Evolutionary conservation across 2,797 vertebrate genomes (phyloP), one percentile per base, ranked within the genome.

Genomic region (Gymnothorax javanicus): DNA sequence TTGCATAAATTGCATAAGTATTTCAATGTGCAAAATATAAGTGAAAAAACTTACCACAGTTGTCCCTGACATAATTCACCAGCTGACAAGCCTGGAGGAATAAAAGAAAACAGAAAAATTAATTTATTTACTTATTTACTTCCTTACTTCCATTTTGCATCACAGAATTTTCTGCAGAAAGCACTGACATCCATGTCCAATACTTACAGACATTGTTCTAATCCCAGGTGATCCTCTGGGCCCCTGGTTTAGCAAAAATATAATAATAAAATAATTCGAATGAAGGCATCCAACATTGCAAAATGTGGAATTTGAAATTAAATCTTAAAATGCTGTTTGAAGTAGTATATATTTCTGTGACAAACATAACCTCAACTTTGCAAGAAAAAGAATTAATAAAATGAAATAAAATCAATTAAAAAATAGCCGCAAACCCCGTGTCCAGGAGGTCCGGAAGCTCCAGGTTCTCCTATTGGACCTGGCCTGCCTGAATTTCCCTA

Each of bases 51-150:
- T 97, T 93, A 98, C 96, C 94, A 90, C 97, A 98, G 92, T 97
- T 98, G 88, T 96, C 93, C 90, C 93, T 89, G 77, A 96, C 92
- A 89, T 96, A 96, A 87, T 92, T 93, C 87, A 98, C 92, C 92
- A 98, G 94, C 90, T 97, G 92, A 93, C 98, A 98, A 85, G 96
- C 94, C 97, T 98, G 92, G 33, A 87, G 89, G 58, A 84, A 64
- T 64, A 89, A 87, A 43, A 88, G 79, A 25, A 75, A 33, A 33
- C 56, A 23, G 54, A 75, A 69, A 59, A 77, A 25, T 20, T 79
- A 33, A 59, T 43, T 43, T 43, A 43, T 43, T 43, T 2, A 43
- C 33, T 1, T 43, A 43, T 43, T 43, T 43, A 43, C 33, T 43
- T 43, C 33, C 33, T 43, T 43, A 43, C 33, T 43, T 43, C 33